Conservation (phyloP, 2,797 vertebrate species). For the Tamandua tetradactyla region DNA sequence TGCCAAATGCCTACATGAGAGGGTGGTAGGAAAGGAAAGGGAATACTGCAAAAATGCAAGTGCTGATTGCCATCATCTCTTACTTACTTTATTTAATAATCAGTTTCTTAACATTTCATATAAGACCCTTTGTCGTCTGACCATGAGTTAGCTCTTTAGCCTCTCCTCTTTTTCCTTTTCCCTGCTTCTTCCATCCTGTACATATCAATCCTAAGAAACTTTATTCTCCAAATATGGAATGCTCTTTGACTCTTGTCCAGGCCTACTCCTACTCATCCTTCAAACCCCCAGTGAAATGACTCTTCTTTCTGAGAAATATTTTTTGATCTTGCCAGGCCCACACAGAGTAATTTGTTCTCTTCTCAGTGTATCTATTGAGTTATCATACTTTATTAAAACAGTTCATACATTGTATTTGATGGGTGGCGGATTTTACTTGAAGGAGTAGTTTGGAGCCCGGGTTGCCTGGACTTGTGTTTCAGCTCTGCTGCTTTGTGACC, state of each 20-base stretch:
- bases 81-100: neutral
- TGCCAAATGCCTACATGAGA: rapidly evolving
- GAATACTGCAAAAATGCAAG: neutral
- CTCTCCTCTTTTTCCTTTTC: neutral
- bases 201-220: neutral
- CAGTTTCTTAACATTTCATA: neutral
- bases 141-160: neutral
- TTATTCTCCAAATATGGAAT: neutral
- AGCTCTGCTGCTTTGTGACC: neutral
- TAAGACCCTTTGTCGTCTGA: neutral
- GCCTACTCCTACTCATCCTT: neutral
- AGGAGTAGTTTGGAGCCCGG: no score
- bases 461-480: neutral
- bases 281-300: neutral
- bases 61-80: rapidly evolving
- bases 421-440: no score
- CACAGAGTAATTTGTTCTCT: neutral
- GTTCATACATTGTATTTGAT: rapidly evolving
- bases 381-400: neutral
- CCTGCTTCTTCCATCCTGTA: neutral
- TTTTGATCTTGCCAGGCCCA: neutral
- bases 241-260: neutral
- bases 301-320: neutral
- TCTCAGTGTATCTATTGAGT: neutral
- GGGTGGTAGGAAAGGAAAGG: neutral